These are phyloP conservation scores for Phragmatobia fuliginosa DNA, from an alignment of 2,888 invertebrate species.

Conservation along the genomic window DNA sequence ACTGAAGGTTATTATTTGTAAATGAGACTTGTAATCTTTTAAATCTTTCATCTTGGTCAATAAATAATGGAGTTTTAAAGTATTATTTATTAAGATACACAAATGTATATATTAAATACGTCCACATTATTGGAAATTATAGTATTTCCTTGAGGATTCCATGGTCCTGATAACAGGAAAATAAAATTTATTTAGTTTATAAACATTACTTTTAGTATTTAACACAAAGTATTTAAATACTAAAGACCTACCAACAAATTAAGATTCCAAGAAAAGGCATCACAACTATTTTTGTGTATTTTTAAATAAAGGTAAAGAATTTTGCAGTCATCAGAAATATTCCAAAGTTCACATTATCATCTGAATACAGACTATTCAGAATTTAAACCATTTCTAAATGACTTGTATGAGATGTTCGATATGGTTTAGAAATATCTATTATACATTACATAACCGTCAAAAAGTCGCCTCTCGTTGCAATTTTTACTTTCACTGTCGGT, in stretches of 20 bases:
- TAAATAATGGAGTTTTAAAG: no score
- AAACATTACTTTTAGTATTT: no score
- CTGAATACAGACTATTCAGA: background rate
- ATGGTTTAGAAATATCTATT: slow-evolving; percentile 18
- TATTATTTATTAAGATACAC: no score
- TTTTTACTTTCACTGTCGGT: slow-evolving; percentile 12
- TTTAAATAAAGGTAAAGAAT: background rate
- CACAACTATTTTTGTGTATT: background rate
- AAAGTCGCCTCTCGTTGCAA: background rate
- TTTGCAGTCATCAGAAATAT: background rate
- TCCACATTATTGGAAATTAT: no score
- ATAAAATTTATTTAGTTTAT: no score
- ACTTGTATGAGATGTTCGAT: slow-evolving; percentile 18
- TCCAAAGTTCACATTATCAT: background rate
- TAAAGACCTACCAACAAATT: background rate
- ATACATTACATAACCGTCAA: background rate
- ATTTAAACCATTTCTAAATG: background rate
- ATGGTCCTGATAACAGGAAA: no score
- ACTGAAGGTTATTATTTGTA: no score
- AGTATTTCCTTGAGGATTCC: no score
- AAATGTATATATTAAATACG: no score
- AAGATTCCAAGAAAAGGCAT: background rate
- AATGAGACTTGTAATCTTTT: no score
- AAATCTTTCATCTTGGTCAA: no score
- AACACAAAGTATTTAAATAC: no score